phyloP scores from a whole-genome alignment of 2,113 vertebrate genomes.

The Muntiacus muntjak region DNA sequence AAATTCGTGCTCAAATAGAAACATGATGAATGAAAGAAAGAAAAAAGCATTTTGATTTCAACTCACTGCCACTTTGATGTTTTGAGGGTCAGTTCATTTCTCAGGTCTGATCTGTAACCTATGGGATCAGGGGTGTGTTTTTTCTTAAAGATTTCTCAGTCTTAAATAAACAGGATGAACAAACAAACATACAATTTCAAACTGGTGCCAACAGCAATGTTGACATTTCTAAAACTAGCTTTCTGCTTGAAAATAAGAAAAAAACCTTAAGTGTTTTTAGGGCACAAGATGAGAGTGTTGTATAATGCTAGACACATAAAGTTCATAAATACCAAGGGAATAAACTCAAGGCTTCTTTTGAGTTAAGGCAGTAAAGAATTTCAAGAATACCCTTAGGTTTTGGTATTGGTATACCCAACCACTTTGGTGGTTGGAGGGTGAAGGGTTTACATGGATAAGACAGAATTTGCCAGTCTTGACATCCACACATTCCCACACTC shows the following conservation, averaged over 20 bases:
- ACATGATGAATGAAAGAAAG: neutral
- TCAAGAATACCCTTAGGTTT: neutral
- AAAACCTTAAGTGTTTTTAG: neutral
- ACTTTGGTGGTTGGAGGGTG: neutral
- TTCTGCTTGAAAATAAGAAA: neutral
- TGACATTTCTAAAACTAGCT: neutral
- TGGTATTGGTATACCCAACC: neutral
- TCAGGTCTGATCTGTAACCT: neutral
- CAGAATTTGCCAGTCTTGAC: neutral
- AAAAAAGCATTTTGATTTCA: neutral
- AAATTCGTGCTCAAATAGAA: neutral
- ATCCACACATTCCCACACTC: neutral
- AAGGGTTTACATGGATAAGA: neutral
- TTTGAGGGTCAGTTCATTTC: neutral
- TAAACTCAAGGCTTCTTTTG: neutral
- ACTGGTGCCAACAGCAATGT: neutral
- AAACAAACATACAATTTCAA: neutral
- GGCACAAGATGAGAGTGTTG: neutral
- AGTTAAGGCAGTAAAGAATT: neutral
- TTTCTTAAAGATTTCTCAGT: neutral
- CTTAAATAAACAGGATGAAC: neutral
- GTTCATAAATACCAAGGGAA: neutral
- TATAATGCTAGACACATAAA: neutral
- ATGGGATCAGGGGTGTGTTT: neutral
- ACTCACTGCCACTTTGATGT: neutral